Evolutionary conservation across 1,140 invertebrate species (phyloP).

Genomic region (Eupeodes corollae): DNA sequence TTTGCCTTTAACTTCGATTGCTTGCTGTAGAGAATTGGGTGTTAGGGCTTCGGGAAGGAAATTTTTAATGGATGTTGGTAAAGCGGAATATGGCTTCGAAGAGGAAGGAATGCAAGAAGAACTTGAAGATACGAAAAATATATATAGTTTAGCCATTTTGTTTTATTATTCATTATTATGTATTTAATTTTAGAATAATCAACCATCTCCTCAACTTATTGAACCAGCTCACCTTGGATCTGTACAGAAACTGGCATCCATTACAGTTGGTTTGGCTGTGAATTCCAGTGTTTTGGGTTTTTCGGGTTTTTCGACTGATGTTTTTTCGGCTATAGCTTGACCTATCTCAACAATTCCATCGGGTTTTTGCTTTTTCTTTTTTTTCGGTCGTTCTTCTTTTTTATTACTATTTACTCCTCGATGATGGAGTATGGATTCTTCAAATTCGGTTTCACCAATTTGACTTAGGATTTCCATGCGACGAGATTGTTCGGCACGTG

Average conservation of each 20-base stretch:
- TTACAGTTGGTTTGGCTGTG: conserved; percentile 21
- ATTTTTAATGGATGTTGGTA: conserved; percentile 15
- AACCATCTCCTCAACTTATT: too few relatives aligned
- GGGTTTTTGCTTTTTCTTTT: not conserved
- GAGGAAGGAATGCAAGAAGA: conserved; percentile 4
- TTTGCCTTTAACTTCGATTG: conserved; percentile 19
- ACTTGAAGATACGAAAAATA: not conserved
- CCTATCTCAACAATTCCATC: conserved; percentile 32
- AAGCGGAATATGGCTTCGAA: conserved; percentile 19
- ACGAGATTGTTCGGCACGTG: conserved; percentile 25
- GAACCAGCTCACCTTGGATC: too few relatives aligned
- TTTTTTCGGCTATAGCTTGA: conserved; percentile 17
- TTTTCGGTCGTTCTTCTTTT: conserved; percentile 7
- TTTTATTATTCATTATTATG: too few relatives aligned
- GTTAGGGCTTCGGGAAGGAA: conserved; percentile 20
- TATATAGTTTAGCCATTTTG: not conserved
- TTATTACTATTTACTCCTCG: conserved; percentile 5
- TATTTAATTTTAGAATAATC: conserved; percentile 22
- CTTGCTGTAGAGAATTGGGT: conserved; percentile 19
- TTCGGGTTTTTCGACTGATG: not conserved
- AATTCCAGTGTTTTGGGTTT: conserved; percentile 5
- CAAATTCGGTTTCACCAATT: conserved; percentile 32
- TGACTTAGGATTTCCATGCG: conserved; percentile 33
- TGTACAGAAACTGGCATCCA: conserved; percentile 31
- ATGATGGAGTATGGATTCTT: conserved; percentile 26